Evolutionary conservation across 2,113 vertebrate species (phyloP).

Genomic region (Sceloporus tristichus): DNA sequence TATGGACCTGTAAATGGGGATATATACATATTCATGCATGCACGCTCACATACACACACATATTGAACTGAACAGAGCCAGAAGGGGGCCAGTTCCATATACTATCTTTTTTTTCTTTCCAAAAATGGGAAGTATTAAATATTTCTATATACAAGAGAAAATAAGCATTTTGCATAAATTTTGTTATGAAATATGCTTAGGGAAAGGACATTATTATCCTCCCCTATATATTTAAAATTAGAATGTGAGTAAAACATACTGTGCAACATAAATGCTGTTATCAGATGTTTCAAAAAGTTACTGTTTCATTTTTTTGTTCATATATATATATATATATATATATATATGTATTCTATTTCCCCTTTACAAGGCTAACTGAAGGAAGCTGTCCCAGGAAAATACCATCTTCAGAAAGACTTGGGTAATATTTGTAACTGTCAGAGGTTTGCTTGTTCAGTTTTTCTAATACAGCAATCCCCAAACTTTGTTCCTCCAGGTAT

Average conservation of each 20-base stretch:
- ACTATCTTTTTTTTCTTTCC: neutral
- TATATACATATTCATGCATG: neutral
- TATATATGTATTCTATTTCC: neutral
- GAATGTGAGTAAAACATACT: neutral
- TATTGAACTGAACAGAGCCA: neutral
- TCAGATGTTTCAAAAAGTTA: neutral
- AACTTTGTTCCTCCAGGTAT: no score
- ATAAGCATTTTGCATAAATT: neutral
- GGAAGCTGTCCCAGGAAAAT: neutral
- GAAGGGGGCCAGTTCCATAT: neutral
- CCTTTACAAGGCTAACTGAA: neutral
- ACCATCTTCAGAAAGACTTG: neutral
- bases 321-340: neutral
- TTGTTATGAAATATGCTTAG: neutral
- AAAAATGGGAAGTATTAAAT: neutral
- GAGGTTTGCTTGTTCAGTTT: neutral
- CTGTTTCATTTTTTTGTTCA: neutral
- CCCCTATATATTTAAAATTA: neutral
- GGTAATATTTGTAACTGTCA: neutral
- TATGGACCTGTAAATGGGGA: neutral
- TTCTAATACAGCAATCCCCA: neutral
- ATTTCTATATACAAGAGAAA: neutral
- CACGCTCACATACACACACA: neutral
- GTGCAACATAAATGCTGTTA: neutral
- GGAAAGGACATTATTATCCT: neutral